These are phyloP conservation scores for Emmelina monodactyla DNA, from an alignment of 2,888 invertebrate genomes.

Conservation along the genomic window DNA sequence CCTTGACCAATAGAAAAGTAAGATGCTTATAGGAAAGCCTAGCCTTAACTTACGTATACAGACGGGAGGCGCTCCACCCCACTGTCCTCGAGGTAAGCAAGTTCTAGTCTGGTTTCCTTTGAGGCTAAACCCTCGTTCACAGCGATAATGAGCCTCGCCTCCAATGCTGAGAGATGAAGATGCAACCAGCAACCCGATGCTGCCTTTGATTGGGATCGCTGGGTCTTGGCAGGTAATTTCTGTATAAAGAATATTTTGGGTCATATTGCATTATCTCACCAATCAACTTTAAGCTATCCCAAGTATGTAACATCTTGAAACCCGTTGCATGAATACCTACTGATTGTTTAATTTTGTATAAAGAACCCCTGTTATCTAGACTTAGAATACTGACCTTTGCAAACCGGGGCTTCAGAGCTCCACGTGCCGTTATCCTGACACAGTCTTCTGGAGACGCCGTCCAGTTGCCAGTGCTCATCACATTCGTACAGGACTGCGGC, in stretches of 20 bases:
- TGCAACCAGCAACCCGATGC: slow-evolving; percentile 63
- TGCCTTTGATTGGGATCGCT: slow-evolving; percentile 56
- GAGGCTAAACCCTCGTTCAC: slow-evolving; percentile 81
- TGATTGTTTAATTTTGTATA: too few species aligned
- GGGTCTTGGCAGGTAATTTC: slow-evolving; percentile 84
- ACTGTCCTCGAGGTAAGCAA: slow-evolving; percentile 80
- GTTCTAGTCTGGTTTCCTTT: slow-evolving; percentile 81
- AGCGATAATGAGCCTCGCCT: slow-evolving; percentile 80
- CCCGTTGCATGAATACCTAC: too few species aligned
- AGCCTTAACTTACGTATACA: slow-evolving; percentile 75
- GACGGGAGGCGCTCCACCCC: slow-evolving; percentile 80
- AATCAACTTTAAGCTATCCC: background rate
- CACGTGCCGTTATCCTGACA: slow-evolving; percentile 91
- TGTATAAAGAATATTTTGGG: slow-evolving; percentile 22
- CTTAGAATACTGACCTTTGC: too few species aligned
- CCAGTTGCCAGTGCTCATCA: slow-evolving; percentile 78
- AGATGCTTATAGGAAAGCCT: background rate
- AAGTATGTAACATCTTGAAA: background rate
- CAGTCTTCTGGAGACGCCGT: slow-evolving; percentile 82
- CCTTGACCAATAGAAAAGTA: too few species aligned
- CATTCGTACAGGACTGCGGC: slow-evolving; percentile 87
- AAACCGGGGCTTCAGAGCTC: slow-evolving; percentile 85
- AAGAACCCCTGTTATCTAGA: too few species aligned
- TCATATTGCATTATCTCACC: background rate
- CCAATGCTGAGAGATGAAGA: slow-evolving; percentile 77